Base-by-base conservation (phyloP, 2,797 vertebrate genomes). In the Microctenopoma stevenorrisi region DNA sequence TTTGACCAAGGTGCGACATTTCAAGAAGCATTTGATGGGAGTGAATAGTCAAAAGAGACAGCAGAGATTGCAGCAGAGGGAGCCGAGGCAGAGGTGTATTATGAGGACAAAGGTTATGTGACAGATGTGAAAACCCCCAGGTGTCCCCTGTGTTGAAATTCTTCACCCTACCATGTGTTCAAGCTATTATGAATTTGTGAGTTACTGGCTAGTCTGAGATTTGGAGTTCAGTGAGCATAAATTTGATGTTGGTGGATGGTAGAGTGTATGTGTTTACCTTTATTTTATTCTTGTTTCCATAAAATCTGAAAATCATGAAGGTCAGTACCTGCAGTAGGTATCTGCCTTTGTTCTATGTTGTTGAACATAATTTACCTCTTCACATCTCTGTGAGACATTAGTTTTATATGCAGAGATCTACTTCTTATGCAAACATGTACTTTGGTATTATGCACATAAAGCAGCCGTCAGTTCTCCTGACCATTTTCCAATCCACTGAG, bases 401-500 rank as follows among this genome's bases (percentile, higher is more conserved):
- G 69, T 63, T 86, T 86, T 64, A 64, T 78, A 55, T 56, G 52
- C 69, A 72, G 58, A 75, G 71, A 58, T 16, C 10, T 42, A 56
- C 68, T 84, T 81, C 80, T 74, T 52, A 72, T 78, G 70, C 4
- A 13, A 78, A 68, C 63, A 55, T 76, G 75, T 71, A 65, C 59
- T 68, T 86, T 74, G 69, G 62, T 79, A 54, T 76, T 68, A 78
- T 79, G 70, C 68, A 78, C 78, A 69, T 64, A 54, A 80, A 69
- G 72, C 66, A 38, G 64, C 61, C 56, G 25, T 44, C 57, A 12
- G 1, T n/a, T 43, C 85, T 60, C 60, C 30, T 2, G 33, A 79
- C 72, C 70, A 79, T 88, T 89, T 91, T 91, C 75, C 85, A 85
- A 90, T 86, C 80, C 85, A 80, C 38, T 77, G 82, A 89, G 62